Conservation (phyloP, 2,113 vertebrate genomes). For the Sapajus apella region DNA sequence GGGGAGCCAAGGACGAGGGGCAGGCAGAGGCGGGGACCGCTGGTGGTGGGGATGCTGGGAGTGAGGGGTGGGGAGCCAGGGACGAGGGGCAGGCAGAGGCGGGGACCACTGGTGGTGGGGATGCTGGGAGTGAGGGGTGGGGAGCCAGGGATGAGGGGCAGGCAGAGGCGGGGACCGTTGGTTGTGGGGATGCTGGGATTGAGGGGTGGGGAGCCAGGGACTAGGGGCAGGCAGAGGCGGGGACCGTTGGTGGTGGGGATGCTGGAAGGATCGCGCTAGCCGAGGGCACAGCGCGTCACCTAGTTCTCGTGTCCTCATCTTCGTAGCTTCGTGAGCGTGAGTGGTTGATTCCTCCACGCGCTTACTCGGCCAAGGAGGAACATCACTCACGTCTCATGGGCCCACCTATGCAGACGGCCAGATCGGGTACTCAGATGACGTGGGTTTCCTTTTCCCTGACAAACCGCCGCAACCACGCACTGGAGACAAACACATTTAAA, state of each 20-base stretch:
- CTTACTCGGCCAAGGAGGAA: neutral
- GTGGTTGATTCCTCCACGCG: accelerated
- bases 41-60: neutral
- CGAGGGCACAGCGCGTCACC: accelerated
- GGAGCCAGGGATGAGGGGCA: no score
- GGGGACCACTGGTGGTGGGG: no score
- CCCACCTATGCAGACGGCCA: neutral
- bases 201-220: no score
- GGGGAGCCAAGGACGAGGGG: accelerated
- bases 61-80: no score
- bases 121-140: no score
- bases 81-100: no score
- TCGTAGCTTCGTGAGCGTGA: neutral
- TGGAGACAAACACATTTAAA: neutral
- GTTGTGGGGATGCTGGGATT: neutral
- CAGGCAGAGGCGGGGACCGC: accelerated
- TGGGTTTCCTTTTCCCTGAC: neutral
- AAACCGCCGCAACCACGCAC: neutral
- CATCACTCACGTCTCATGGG: neutral
- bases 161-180: no score
- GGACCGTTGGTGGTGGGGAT: neutral
- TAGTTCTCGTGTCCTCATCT: neutral
- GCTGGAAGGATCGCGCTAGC: neutral
- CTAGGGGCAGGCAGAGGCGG: no score
- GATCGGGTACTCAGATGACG: neutral